Conservation (phyloP, 2,113 vertebrate species). For the Candoia aspera region DNA sequence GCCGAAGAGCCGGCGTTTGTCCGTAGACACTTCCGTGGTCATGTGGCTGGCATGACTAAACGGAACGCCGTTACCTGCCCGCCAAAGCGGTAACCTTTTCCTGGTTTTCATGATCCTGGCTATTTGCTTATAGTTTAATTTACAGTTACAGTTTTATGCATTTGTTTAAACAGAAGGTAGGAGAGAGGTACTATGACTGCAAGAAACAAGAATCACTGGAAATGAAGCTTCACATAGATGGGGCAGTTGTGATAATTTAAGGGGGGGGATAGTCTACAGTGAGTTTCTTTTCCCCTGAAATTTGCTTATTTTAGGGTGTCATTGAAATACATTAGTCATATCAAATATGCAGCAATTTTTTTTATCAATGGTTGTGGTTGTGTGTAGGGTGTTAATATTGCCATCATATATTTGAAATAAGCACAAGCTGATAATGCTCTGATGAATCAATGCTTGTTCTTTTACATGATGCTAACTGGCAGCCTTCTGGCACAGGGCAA, state of each 20-base stretch:
- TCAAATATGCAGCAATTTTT: neutral
- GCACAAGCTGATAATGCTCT: neutral
- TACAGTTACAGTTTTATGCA: neutral
- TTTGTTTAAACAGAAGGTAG: neutral
- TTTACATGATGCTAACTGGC: neutral
- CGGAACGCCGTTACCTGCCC: too few relatives aligned
- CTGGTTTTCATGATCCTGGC: neutral
- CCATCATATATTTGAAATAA: neutral
- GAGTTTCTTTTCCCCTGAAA: too few relatives aligned
- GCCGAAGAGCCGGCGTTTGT: too few relatives aligned
- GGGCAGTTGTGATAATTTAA: neutral
- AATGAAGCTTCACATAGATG: neutral
- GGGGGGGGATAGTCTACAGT: neutral
- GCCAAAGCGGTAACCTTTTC: too few relatives aligned
- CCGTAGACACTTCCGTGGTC: too few relatives aligned
- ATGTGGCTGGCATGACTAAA: too few relatives aligned
- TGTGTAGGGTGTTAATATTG: neutral
- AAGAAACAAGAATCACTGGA: neutral
- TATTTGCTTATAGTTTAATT: neutral
- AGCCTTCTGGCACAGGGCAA: neutral
- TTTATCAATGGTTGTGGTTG: neutral
- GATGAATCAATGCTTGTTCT: neutral
- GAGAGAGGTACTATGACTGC: too few relatives aligned
- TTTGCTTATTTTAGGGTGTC: neutral
- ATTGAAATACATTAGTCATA: neutral